These are phyloP conservation scores for Platanista minor DNA, from an alignment of 2,113 vertebrate species.

Conservation along the genomic window DNA sequence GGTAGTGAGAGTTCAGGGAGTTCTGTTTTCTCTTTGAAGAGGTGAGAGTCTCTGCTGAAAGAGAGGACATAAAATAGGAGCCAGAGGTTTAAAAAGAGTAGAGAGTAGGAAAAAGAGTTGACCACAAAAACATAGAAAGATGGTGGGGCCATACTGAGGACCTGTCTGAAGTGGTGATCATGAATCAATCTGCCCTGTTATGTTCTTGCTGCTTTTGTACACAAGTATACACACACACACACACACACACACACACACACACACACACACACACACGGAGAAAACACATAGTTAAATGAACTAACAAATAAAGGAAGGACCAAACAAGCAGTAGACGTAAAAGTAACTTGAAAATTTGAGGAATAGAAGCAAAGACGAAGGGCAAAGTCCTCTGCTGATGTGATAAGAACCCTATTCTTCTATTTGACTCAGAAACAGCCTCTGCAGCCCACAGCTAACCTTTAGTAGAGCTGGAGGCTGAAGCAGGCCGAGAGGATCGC, in stretches of 20 bases:
- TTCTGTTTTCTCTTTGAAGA: constrained; percentile 21
- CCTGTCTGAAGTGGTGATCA: neutral
- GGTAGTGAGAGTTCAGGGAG: neutral
- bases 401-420: neutral
- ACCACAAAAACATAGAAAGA: neutral
- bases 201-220: neutral
- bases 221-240: neutral
- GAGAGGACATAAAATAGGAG: neutral
- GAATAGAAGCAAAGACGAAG: neutral
- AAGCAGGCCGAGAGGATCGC: constrained; percentile 89
- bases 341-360: neutral
- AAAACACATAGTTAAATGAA: neutral
- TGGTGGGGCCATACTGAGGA: neutral
- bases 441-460: constrained; percentile 76
- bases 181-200: neutral
- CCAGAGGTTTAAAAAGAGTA: neutral
- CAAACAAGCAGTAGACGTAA: neutral
- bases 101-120: neutral
- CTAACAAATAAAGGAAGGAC: neutral
- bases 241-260: neutral
- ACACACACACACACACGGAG: neutral
- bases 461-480: constrained; percentile 87
- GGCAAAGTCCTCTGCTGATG: neutral
- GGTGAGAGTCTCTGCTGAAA: neutral
- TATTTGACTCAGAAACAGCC: neutral